Conservation (phyloP, 2,888 invertebrate species). For the Brachynemurus nebulosus region DNA sequence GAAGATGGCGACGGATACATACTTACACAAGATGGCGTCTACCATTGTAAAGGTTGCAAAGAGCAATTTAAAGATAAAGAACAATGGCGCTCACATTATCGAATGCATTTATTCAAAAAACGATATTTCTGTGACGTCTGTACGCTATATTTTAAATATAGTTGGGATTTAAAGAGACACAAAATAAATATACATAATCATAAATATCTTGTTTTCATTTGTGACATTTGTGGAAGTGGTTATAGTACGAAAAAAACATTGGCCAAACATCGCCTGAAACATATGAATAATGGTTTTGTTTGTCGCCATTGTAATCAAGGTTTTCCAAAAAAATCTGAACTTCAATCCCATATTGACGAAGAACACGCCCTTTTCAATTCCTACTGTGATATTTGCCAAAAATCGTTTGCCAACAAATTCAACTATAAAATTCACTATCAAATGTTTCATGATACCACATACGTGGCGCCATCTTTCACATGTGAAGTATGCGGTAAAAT, state of each 20-base stretch:
- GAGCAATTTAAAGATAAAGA: slow-evolving; percentile 7
- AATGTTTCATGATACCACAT: slow-evolving; percentile 7
- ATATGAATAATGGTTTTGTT: not conserved
- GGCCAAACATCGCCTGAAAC: not conserved
- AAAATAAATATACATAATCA: slow-evolving; percentile 8
- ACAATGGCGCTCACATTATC: slow-evolving; percentile 5
- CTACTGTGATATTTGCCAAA: slow-evolving; percentile 10
- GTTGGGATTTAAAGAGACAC: slow-evolving; percentile 21
- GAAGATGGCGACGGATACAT: slow-evolving; percentile 4
- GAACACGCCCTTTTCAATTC: slow-evolving; percentile 1
- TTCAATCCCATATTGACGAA: slow-evolving; percentile 5
- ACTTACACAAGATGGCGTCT: not conserved
- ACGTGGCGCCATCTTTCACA: not conserved
- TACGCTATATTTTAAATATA: slow-evolving; percentile 19
- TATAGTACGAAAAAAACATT: slow-evolving; percentile 6
- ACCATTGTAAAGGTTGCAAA: slow-evolving; percentile 9
- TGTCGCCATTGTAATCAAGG: slow-evolving; percentile 4
- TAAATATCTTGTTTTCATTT: not conserved
- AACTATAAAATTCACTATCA: slow-evolving; percentile 6
- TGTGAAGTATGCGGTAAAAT: slow-evolving; percentile 20
- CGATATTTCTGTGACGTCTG: slow-evolving; percentile 20
- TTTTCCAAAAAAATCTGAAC: not conserved
- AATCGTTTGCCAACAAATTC: slow-evolving; percentile 5
- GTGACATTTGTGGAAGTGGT: slow-evolving; percentile 6
- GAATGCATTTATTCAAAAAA: slow-evolving; percentile 16